A percentile compares a stretch with the other conserved stretches of the same genome.
Conservation (phyloP, 2,113 vertebrate genomes). For the Microtus richardsoni region DNA sequence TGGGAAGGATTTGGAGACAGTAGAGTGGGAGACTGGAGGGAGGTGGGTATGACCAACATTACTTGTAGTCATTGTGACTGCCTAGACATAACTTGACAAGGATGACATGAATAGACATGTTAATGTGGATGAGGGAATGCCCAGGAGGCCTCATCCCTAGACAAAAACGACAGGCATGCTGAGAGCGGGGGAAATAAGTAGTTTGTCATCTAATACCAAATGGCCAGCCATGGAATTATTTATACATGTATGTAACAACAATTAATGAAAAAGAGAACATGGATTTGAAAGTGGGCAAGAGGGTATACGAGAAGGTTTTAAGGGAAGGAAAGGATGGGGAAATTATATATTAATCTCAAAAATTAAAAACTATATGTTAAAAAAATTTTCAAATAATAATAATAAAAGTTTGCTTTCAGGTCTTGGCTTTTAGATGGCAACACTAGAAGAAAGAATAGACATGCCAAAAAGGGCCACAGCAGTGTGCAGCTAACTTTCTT, state of each 20-base stretch:
- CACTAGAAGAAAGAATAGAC: neutral
- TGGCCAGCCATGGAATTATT: neutral
- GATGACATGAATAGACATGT: neutral
- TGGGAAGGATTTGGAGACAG: neutral
- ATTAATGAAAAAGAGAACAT: neutral
- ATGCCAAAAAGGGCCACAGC: neutral
- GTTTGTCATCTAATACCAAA: neutral
- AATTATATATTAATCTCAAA: neutral
- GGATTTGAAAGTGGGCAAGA: neutral
- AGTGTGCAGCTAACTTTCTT: neutral
- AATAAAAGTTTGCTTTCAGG: neutral
- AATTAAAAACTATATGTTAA: neutral
- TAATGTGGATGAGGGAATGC: neutral
- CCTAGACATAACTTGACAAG: neutral
- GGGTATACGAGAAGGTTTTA: neutral
- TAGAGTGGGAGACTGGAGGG: neutral
- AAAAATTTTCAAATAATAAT: neutral
- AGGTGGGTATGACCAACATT: neutral
- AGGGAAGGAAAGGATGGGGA: neutral
- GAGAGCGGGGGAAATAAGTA: neutral
- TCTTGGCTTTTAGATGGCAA: neutral
- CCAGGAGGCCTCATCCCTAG: neutral
- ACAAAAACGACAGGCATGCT: neutral
- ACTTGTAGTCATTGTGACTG: neutral
- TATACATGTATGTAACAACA: neutral